A percentile compares a stretch with the other conserved stretches of the same genome.
These are phyloP conservation scores for Sebastes reedi DNA, from an alignment of 2,797 vertebrate genomes.

Conservation along the genomic window DNA sequence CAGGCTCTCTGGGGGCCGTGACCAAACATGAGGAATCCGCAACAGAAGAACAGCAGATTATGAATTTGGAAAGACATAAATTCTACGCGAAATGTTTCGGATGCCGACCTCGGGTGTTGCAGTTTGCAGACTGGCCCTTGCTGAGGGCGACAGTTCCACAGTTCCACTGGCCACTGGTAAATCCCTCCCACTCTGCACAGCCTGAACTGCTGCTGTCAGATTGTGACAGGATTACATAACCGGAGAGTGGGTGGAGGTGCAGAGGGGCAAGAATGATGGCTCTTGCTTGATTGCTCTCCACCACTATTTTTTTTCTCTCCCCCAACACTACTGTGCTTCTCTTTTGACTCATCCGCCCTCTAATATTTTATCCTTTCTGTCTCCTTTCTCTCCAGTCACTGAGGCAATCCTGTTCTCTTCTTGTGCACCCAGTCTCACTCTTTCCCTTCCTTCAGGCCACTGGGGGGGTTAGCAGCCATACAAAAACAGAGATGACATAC, in stretches of 20 bases:
- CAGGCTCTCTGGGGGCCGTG: background rate
- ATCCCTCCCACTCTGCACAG: slow-evolving; percentile 42
- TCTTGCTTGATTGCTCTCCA: slow-evolving; percentile 36
- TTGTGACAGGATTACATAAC: slow-evolving; percentile 70
- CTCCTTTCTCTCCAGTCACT: slow-evolving; percentile 6
- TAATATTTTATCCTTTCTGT: slow-evolving; percentile 21
- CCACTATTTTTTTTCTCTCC: slow-evolving; percentile 19
- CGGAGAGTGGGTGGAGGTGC: slow-evolving; percentile 39
- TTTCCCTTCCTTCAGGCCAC: slow-evolving; percentile 12
- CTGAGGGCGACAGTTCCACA: background rate
- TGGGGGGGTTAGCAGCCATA: background rate
- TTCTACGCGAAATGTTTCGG: background rate
- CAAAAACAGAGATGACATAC: background rate
- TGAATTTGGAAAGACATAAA: slow-evolving; percentile 9
- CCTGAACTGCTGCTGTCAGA: slow-evolving; percentile 46
- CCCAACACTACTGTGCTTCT: background rate
- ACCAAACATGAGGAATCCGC: background rate
- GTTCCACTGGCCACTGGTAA: slow-evolving; percentile 26
- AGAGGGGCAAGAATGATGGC: slow-evolving; percentile 38
- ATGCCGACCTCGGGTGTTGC: slow-evolving; percentile 7
- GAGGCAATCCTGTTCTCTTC: background rate
- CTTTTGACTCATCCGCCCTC: slow-evolving; percentile 13
- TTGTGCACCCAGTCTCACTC: slow-evolving; percentile 9
- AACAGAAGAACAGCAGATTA: background rate
- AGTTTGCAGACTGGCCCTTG: slow-evolving; percentile 7